phyloP scores from a whole-genome alignment of 2,797 vertebrate genomes.

The Oreonectes daqikongensis region DNA sequence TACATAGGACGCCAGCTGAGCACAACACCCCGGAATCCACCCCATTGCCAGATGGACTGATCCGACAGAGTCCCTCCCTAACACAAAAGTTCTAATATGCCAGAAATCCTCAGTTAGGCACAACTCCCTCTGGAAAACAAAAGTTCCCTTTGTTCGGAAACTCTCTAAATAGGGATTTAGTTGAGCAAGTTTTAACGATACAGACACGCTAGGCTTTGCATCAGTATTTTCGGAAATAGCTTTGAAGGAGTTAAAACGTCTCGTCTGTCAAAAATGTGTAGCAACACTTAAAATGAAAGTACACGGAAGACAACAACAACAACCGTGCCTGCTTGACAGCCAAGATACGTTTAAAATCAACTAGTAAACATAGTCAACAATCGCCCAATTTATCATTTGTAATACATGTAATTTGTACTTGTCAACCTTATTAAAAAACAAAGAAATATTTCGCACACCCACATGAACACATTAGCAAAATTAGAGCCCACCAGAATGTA shows the following conservation, averaged over 20 bases:
- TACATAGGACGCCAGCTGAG: conserved; percentile 89
- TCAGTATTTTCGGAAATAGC: not conserved
- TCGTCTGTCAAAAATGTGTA: not conserved
- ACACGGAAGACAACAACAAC: not conserved
- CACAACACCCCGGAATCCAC: conserved; percentile 70
- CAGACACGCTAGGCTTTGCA: not conserved
- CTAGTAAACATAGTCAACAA: not conserved
- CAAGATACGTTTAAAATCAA: not conserved
- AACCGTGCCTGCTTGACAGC: not conserved
- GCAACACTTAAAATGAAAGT: conserved; percentile 16
- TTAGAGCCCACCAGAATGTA: not conserved
- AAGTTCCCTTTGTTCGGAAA: conserved; percentile 75
- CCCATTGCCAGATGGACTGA: conserved; percentile 84
- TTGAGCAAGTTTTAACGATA: conserved; percentile 30
- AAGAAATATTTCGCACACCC: not conserved
- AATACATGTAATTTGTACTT: not conserved
- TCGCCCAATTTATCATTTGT: not conserved
- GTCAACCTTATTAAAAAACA: not conserved
- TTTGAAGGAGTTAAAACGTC: not conserved
- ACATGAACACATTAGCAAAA: conserved; percentile 1
- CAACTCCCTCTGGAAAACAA: conserved; percentile 68
- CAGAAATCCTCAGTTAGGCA: conserved; percentile 67
- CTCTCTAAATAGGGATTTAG: conserved; percentile 52
- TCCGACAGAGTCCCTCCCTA: conserved; percentile 68
- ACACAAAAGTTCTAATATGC: conserved; percentile 73